A percentile compares a stretch with the other conserved stretches of the same genome.
phyloP scores from a whole-genome alignment of 2,797 vertebrate genomes.

The Pempheris klunzingeri region DNA sequence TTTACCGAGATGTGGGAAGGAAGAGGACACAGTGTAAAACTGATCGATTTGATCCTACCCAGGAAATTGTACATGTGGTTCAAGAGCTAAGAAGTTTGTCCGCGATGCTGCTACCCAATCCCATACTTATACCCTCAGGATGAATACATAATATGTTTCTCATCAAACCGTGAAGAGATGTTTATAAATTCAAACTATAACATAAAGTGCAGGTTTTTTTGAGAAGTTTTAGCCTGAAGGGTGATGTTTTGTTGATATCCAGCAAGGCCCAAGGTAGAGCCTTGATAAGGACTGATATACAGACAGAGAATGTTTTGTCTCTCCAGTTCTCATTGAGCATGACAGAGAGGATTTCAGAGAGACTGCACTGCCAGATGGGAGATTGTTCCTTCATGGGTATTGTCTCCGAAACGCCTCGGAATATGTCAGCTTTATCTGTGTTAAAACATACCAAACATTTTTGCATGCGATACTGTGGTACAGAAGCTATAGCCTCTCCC shows the following conservation, averaged over 20 bases:
- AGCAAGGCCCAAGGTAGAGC: slow-evolving; percentile 72
- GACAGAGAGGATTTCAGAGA: slow-evolving; percentile 83
- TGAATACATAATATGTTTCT: slow-evolving; percentile 58
- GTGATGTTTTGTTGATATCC: slow-evolving; percentile 77
- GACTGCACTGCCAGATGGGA: slow-evolving; percentile 82
- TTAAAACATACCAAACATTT: slow-evolving; percentile 86
- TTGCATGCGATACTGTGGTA: slow-evolving; percentile 81
- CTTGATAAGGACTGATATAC: slow-evolving; percentile 79
- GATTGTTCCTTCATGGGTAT: slow-evolving; percentile 85
- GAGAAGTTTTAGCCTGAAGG: slow-evolving; percentile 58
- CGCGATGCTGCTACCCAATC: slow-evolving; percentile 49
- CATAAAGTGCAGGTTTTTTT: slow-evolving; percentile 40
- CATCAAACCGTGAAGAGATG: slow-evolving; percentile 63
- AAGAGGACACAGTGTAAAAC: slow-evolving; percentile 56
- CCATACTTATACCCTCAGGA: slow-evolving; percentile 44
- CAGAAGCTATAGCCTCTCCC: slow-evolving; percentile 81
- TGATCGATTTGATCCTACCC: slow-evolving; percentile 69
- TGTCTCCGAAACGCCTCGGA: slow-evolving; percentile 82
- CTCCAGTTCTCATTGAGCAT: slow-evolving; percentile 77
- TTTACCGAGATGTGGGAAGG: slow-evolving; percentile 55
- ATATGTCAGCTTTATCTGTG: slow-evolving; percentile 86
- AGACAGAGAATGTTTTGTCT: slow-evolving; percentile 83
- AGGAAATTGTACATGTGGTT: slow-evolving; percentile 66
- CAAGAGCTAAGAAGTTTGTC: slow-evolving; percentile 61
- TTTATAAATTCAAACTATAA: slow-evolving; percentile 62